Evolutionary conservation across 2,113 vertebrate species (phyloP), one percentile per base, ranked within the genome.

Genomic region (Spermophilus dauricus): DNA sequence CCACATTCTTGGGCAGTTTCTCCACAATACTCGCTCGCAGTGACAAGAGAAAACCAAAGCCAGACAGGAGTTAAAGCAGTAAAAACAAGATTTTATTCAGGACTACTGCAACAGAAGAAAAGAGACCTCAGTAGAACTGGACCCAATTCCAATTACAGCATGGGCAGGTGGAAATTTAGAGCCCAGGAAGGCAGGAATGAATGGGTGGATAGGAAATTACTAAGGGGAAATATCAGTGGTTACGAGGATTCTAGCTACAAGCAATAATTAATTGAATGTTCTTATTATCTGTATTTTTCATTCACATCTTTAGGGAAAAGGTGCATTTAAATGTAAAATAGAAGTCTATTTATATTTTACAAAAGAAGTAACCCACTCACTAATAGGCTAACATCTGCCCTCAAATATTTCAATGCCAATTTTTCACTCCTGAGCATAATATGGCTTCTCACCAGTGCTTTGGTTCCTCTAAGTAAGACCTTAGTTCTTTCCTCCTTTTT

Each of bases 281-380:
- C n/a, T n/a, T n/a, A n/a, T n/a, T n/a, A n/a, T n/a, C n/a, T n/a
- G n/a, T n/a, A n/a, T n/a, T n/a, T n/a, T n/a, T n/a, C n/a, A n/a
- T n/a, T n/a, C n/a, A n/a, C n/a, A n/a, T n/a, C n/a, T n/a, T n/a
- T 24, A 65, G 18, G 5, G 8, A n/a, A n/a, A n/a, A n/a, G n/a
- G n/a, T 73, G 9, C 10, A 56, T 80, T 69, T 93, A 92, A 83
- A 73, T 58, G 39, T 58, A 86, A 89, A 16, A 28, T 45, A 78
- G 81, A 96, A 96, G 67, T 4, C 3, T 85, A 65, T 32, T 80
- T 70, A 42, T 75, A 81, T 34, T 51, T 86, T 93, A 20, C 95
- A 17, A 84, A 53, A 67, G 22, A 95, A 63, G 48, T 8, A 13
- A 69, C 10, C 18, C 53, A 8, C 14, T 80, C 18, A 75, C 48